Base-by-base conservation (phyloP, 2,888 invertebrate genomes). In the Oligia strigilis region DNA sequence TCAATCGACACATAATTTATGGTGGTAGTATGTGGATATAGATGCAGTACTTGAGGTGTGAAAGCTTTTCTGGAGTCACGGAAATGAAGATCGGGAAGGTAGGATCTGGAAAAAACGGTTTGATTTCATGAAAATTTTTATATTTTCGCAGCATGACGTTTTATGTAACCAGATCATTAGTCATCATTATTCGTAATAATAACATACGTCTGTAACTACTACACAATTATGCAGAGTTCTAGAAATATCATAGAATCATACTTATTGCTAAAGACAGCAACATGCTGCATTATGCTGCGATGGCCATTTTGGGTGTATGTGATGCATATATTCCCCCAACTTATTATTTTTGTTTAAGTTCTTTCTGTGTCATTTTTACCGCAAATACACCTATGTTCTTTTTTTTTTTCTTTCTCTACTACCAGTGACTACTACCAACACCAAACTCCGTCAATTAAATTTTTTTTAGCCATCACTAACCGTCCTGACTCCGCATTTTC, bases 1-100 rank as follows among this genome's bases (percentile, higher is more conserved):
- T 93, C 94, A 95, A 95, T 95, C 93, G 92, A 91, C 90, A 83
- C 78, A 89, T 94, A 92, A 96, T 96, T 95, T 95, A 96, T 93
- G 91, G 90, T 91, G 79, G 83, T 83, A 80, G 75, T 67, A 40
- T 60, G 72, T 67, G 49, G 82, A 58, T 66, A 52, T 81, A 74
- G 78, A 84, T 76, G 75, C 55, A 74, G 58, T 1, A 78, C 75
- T 81, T 81, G 73, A 78, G 49, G 62, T 60, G 72, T 74, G 29
- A 75, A 75, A 73, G 52, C 71, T 71, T 86, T 79, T 62, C 23
- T 67, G 14, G 13, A 55, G 36, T 14, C 0, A 43, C 40, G 6
- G 64, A 67, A 64, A 60, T 72, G 23, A 58, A 82, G 64, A 70
- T 49, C 9, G 36, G 14, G 19, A 36, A n/a, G 17, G n/a, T 40